Base-by-base conservation (phyloP, 2,888 invertebrate genomes). In the Therioaphis trifolii region DNA sequence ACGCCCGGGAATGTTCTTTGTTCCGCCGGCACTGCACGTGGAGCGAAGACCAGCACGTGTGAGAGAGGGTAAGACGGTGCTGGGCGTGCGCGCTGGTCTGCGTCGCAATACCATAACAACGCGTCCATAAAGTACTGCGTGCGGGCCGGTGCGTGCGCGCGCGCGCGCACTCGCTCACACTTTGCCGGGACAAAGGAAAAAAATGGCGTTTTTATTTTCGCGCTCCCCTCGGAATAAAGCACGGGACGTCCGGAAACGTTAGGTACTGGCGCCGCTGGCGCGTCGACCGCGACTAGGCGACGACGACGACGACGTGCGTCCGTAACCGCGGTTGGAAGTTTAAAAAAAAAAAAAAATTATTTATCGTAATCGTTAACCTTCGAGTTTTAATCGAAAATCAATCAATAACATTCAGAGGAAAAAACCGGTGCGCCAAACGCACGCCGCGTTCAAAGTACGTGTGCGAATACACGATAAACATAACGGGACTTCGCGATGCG, bases 1-100 rank as follows among this genome's bases (percentile, higher is more conserved):
- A 82, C 63, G 80, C 80, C 72, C 61, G 80, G 61, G 61, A 82
- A 82, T 63, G 72, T 82, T 82, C 80, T 82, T 82, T 82, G 80
- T 82, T 82, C 80, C 9, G 40, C 21, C 71, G 29, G 5, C 63
- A n/a, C 5, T 72, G 80, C 80, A 82, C 80, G 80, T 82, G 80
- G 72, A 72, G 63, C 61, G 72, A 61, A 18, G 35, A 43, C 61
- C 72, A 82, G 80, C 80, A 82, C 80, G 80, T 82, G 80, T 82
- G 61, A 46, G 14, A 82, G 46, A 63, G 80, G 80, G 80, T 72
- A 72, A n/a, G 58, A 72, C 35, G 49, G 79, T 40, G 69, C 72
- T 43, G 80, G 49, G 80, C 80, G 29, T 82, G 80, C 80, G 80
- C 80, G 80, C 46, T 82, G 63, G 71, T 72, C 72, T 61, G 49